These are phyloP conservation scores for Dicyrtoma fusca DNA, from an alignment of 2,888 invertebrate genomes.

Conservation along the genomic window DNA sequence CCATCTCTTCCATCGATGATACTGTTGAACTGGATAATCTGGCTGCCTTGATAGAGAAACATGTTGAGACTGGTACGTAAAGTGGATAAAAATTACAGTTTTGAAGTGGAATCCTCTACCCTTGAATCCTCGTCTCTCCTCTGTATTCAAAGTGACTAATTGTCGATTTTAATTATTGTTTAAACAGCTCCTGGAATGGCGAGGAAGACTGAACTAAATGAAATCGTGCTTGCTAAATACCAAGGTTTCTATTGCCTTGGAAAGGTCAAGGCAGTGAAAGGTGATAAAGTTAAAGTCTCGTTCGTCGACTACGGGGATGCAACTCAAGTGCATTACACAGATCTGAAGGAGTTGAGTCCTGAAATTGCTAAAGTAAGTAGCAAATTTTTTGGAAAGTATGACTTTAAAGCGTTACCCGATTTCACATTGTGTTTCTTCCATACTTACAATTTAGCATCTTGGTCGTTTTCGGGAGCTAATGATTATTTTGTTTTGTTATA, in stretches of 20 bases:
- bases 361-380: not conserved
- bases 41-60: not conserved
- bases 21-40: not conserved
- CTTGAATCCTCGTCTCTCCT: too few species aligned
- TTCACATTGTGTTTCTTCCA: too few species aligned
- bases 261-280: not conserved
- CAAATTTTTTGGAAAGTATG: not conserved
- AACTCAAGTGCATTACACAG: not conserved
- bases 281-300: not conserved
- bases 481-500: not conserved
- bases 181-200: not conserved
- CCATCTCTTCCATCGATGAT: not conserved
- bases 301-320: conserved; percentile 11
- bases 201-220: not conserved
- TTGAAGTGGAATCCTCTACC: not conserved
- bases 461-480: not conserved
- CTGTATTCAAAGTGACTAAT: not conserved
- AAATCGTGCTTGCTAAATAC: conserved; percentile 7
- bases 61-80: conserved; percentile 26
- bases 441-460: not conserved
- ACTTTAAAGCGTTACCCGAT: not conserved
- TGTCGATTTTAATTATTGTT: not conserved
- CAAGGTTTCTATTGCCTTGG: conserved; percentile 1
- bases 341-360: conserved; percentile 3
- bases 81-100: not conserved